Conservation (phyloP, 2,113 vertebrate genomes). For the Nycticryphes semicollaris region DNA sequence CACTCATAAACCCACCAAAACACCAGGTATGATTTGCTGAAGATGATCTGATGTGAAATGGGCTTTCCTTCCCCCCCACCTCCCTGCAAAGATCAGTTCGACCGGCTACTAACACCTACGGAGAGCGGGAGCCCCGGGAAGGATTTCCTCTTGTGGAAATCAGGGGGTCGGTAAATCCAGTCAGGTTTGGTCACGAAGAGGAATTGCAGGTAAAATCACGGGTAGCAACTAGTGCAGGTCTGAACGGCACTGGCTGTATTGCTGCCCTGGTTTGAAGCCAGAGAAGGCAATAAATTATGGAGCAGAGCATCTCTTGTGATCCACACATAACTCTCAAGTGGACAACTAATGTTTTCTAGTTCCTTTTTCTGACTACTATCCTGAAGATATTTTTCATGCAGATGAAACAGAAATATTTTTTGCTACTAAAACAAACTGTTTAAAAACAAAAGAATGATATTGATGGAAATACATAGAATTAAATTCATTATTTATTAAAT, state of each 20-base stretch:
- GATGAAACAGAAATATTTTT: not conserved
- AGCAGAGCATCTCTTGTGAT: not conserved
- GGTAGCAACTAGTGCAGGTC: too few species aligned
- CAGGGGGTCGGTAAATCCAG: accelerated
- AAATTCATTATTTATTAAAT: constrained; percentile 43
- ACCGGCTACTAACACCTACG: not conserved
- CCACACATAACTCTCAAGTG: accelerated
- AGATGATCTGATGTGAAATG: not conserved
- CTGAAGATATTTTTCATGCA: not conserved
- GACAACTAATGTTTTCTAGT: not conserved
- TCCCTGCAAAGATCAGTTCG: not conserved
- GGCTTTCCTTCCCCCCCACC: not conserved
- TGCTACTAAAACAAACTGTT: not conserved
- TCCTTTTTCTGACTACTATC: not conserved
- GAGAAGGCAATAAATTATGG: not conserved
- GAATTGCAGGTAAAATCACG: not conserved
- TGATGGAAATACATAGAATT: not conserved
- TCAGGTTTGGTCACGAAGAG: not conserved
- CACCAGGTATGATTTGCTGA: constrained; percentile 34
- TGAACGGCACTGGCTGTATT: accelerated
- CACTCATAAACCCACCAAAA: constrained; percentile 50
- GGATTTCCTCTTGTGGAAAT: not conserved
- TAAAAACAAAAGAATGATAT: not conserved
- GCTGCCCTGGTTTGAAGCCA: accelerated
- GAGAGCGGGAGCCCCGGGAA: not conserved